Percentiles rank a stretch among this genome's conserved stretches.
These are phyloP conservation scores for Eleutherodactylus coqui DNA, from an alignment of 2,797 vertebrate species.

Conservation along the genomic window DNA sequence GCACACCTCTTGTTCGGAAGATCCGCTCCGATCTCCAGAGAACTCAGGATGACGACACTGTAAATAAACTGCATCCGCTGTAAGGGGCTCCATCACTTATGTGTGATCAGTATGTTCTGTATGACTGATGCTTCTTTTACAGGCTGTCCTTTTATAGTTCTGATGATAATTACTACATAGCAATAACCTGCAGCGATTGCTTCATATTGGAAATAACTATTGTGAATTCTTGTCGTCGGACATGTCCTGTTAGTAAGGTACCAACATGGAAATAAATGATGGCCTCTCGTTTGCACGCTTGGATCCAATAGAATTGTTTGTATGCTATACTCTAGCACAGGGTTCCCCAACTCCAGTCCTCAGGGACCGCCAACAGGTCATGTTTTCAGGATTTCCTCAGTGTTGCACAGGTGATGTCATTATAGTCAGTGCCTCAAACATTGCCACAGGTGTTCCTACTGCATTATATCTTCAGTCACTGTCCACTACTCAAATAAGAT, in stretches of 20 bases:
- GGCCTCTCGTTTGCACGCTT: not conserved
- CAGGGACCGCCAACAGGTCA: too few species aligned
- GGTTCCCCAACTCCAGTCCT: too few species aligned
- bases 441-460: too few species aligned
- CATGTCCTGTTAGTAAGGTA: not conserved
- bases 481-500: too few species aligned
- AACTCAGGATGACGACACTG: conserved; percentile 90
- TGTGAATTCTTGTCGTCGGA: too few species aligned
- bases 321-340: too few species aligned
- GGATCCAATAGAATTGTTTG: not conserved
- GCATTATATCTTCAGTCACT: too few species aligned
- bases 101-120: not conserved
- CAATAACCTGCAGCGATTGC: not conserved
- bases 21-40: conserved; percentile 90
- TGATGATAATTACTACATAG: not conserved
- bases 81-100: conserved; percentile 71
- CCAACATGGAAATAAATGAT: not conserved
- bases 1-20: conserved; percentile 87
- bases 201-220: too few species aligned
- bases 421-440: too few species aligned
- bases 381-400: too few species aligned
- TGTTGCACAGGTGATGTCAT: too few species aligned
- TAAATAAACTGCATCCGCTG: conserved; percentile 90
- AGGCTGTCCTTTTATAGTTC: not conserved
- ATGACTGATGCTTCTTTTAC: not conserved